Evolutionary conservation across 2,797 vertebrate species (phyloP), one percentile per base, ranked within the genome.

Genomic region (Brotogeris chrysoptera): DNA sequence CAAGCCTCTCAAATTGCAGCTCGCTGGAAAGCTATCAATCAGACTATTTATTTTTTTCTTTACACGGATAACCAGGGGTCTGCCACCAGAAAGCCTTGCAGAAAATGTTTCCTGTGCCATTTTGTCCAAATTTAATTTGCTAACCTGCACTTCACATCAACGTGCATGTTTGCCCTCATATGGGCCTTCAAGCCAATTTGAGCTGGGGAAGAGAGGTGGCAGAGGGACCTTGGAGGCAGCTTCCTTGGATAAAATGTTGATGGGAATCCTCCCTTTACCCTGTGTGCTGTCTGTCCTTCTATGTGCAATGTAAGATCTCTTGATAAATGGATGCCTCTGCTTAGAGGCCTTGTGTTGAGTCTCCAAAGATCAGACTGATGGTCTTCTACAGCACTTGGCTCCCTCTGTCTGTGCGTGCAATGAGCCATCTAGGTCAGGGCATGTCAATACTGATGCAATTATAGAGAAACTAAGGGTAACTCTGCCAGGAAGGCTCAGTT

Each of bases 371-470:
- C 20, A 80, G 59, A 41, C 9, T 12, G 43, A 38, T 19, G 36
- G 12, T 30, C 18, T 84, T 36, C 39, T 44, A 0, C 1, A 70
- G 25, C 52, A 5, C 34, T 44, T 52, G 68, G 55, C 34, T 64
- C 61, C 53, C 28, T 73, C n/a, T 10, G 16, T n/a, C 41, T 34
- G 13, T 2, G 0, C 5, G 46, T 3, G 28, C 34, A 57, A 9
- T 3, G 38, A 36, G 32, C 28, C 25, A 19, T 11, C 47, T 39
- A 47, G 34, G 28, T 25, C 64, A 43, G 38, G 30, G 47, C 57
- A 57, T 1, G 2, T 6, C 2, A 0, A 5, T 14, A 36, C 38
- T 68, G 7, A 14, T 69, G 21, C 28, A 65, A 3, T 41, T 15
- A 3, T 0, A 34, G 38, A 44, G 64, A 20, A 57, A 23, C 6